Base-by-base conservation (phyloP, 2,888 invertebrate genomes). In the Criorhina ranunculi region DNA sequence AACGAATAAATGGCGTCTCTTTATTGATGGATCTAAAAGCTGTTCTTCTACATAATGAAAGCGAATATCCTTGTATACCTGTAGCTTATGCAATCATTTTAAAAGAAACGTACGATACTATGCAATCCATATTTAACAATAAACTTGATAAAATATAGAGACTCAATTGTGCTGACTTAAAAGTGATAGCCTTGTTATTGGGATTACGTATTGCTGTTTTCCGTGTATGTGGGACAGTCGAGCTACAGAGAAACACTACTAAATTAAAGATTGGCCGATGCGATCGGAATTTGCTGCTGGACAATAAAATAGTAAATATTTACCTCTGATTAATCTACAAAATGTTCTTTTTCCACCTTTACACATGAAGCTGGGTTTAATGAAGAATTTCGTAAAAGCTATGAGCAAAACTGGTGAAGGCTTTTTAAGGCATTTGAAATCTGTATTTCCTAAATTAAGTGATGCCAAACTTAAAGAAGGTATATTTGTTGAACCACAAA, bases 91-190 rank as follows among this genome's bases (percentile, higher is more conserved):
- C 35, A 35, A 35, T 35, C 35, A 9, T 9, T 8, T 35, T 35
- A 35, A 40, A 40, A n/a, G 40, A 40, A 40, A 40, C 40, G 5
- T 40, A 40, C 40, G 40, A 40, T 40, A 40, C 40, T 40, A 40
- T n/a, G 40, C n/a, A 40, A 40, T 40, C 5, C 12, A 40, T 40
- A 40, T 12, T n/a, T n/a, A n/a, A n/a, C n/a, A n/a, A n/a, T 40
- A 40, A 40, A 40, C 12, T 40, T 40, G 5, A 12, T 40, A n/a
- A 40, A 40, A 5, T 40, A 40, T 40, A 40, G 40, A 40, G 35
- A 35, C 35, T 35, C 35, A 35, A 35, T n/a, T n/a, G n/a, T n/a
- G n/a, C n/a, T n/a, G n/a, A n/a, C n/a, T n/a, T n/a, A n/a, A n/a
- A n/a, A n/a, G n/a, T n/a, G n/a, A n/a, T n/a, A n/a, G n/a, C n/a